Evolutionary conservation across 2,888 invertebrate genomes (phyloP).

Genomic region (Drosophila rubida): DNA sequence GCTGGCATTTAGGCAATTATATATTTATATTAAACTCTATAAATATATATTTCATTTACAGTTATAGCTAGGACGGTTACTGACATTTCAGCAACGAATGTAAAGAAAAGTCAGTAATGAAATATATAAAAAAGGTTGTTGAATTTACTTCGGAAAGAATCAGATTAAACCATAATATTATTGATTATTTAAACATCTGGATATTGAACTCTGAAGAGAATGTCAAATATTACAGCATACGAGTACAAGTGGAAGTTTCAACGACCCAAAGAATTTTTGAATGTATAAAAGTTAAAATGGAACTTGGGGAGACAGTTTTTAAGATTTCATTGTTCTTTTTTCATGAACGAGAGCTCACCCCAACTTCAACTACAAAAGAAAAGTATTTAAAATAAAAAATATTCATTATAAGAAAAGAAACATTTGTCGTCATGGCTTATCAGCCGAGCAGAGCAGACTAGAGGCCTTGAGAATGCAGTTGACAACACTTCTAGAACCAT

Average conservation of each 20-base stretch:
- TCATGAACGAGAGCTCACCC: no score
- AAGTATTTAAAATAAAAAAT: neutral
- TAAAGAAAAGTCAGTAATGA: neutral
- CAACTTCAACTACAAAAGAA: no score
- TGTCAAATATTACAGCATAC: neutral
- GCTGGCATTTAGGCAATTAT: neutral
- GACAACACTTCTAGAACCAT: slow-evolving; percentile 9
- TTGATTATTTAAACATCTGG: neutral
- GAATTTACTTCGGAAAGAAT: no score
- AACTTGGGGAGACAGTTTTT: no score
- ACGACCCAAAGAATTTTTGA: neutral
- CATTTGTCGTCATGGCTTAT: neutral
- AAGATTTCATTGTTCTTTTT: no score
- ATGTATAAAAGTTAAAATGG: no score
- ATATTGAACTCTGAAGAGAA: neutral
- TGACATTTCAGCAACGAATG: neutral
- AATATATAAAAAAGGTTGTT: neutral
- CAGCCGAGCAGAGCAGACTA: neutral
- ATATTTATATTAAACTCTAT: neutral
- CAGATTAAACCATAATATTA: no score
- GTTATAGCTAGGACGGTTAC: neutral
- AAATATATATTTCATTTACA: neutral
- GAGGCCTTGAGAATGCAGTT: slow-evolving; percentile 27
- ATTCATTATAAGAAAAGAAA: neutral
- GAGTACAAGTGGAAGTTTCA: no score